A percentile compares a stretch with the other conserved stretches of the same genome.
Evolutionary conservation across 2,113 vertebrate genomes (phyloP).

Genomic region (Muscicapa adusta): DNA sequence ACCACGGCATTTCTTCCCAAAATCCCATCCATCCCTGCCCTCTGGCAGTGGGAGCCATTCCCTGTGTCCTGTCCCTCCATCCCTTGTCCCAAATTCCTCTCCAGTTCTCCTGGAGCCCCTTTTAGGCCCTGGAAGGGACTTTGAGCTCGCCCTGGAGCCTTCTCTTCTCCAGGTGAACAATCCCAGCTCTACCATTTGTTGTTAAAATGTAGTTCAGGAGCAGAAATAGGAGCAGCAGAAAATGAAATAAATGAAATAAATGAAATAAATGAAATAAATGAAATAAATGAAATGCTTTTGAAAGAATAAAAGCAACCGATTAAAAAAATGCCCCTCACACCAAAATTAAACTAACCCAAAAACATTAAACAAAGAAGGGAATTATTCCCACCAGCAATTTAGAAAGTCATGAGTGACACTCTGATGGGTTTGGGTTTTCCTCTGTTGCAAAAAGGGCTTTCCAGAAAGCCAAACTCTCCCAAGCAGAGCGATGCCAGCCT

Average conservation of each 20-base stretch:
- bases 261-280: too few species aligned
- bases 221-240: too few species aligned
- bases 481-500: conserved; percentile 48
- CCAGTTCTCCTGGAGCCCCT: background rate
- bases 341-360: too few species aligned
- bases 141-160: background rate
- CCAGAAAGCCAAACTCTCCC: conserved; percentile 33
- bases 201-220: too few species aligned
- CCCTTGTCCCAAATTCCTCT: background rate
- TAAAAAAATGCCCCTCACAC: too few species aligned
- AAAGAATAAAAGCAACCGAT: too few species aligned
- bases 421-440: background rate
- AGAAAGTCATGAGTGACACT: background rate
- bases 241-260: too few species aligned
- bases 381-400: too few species aligned
- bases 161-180: too few species aligned
- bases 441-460: conserved; percentile 44
- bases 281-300: too few species aligned
- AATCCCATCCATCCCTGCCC: accelerated
- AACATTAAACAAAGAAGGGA: too few species aligned
- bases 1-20: background rate
- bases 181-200: too few species aligned
- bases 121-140: accelerated
- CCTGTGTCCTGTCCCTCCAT: background rate
- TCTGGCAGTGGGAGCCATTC: background rate